Evolutionary conservation across 2,113 vertebrate genomes (phyloP).

Genomic region (Antennarius striatus): DNA sequence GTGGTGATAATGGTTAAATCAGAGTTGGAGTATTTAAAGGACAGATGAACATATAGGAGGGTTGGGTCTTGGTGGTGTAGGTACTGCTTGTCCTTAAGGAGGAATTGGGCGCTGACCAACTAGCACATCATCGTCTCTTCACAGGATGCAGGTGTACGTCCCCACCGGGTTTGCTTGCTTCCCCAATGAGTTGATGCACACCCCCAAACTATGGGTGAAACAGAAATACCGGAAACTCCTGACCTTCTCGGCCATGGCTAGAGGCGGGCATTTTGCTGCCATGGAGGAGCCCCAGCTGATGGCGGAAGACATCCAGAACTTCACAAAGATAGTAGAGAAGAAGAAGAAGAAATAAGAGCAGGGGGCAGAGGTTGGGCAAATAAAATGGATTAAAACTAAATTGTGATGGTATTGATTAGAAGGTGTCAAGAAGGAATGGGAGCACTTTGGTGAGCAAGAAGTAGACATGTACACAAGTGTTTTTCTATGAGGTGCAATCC

Average conservation of each 20-base stretch:
- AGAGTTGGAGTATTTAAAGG: no score
- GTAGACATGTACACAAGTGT: no score
- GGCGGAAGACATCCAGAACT: slow-evolving; percentile 84
- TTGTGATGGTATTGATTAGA: not conserved
- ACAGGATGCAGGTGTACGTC: slow-evolving; percentile 76
- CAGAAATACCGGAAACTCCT: slow-evolving; percentile 78
- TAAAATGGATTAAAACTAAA: not conserved
- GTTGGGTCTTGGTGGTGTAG: no score
- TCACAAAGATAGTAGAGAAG: slow-evolving; percentile 80
- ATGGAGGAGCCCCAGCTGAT: slow-evolving; percentile 87
- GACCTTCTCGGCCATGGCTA: slow-evolving; percentile 77
- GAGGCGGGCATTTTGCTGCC: slow-evolving; percentile 87
- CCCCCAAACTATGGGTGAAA: slow-evolving; percentile 78
- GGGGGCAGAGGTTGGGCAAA: not conserved
- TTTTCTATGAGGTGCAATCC: no score
- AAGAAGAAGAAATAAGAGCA: slow-evolving; percentile 38
- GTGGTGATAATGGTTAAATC: no score
- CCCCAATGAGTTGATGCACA: slow-evolving; percentile 82
- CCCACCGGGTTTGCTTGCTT: slow-evolving; percentile 84
- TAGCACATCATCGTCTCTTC: slow-evolving; percentile 1
- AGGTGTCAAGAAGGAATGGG: no score
- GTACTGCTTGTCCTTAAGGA: no score
- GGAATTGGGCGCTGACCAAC: not conserved
- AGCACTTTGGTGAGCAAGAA: no score
- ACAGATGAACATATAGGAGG: no score